phyloP scores from a whole-genome alignment of 2,797 vertebrate genomes.

The Sebastes minor region DNA sequence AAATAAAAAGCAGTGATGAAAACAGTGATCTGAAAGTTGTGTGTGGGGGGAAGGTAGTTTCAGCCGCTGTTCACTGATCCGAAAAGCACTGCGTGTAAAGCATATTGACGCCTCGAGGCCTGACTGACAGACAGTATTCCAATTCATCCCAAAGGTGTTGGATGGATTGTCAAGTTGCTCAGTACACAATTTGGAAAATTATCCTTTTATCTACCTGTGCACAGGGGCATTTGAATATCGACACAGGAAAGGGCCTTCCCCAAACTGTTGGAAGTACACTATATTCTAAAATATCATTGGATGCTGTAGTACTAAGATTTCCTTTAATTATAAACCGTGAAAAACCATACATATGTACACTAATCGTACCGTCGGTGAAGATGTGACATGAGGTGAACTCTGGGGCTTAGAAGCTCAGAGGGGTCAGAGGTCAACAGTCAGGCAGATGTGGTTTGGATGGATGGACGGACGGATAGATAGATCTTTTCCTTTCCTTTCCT shows the following conservation, averaged over 20 bases:
- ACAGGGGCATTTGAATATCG: background rate
- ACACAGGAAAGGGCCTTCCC: background rate
- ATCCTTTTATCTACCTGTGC: background rate
- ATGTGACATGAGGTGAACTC: conserved; percentile 8
- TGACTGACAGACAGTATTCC: background rate
- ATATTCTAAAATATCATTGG: background rate
- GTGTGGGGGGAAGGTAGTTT: background rate
- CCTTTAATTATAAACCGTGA: background rate
- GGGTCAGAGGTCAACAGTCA: conserved; percentile 38
- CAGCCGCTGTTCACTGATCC: background rate
- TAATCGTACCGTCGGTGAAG: background rate
- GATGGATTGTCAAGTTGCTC: background rate
- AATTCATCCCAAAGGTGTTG: background rate
- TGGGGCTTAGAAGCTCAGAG: conserved; percentile 1
- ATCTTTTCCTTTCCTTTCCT: background rate
- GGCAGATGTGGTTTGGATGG: background rate
- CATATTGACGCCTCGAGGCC: background rate
- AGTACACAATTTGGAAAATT: background rate
- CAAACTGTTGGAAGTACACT: background rate
- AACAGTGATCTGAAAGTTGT: too few relatives aligned
- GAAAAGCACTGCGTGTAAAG: background rate
- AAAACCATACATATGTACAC: background rate
- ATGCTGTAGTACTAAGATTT: background rate
- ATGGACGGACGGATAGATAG: background rate
- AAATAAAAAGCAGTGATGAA: too few relatives aligned